Conservation (phyloP, 2,888 invertebrate genomes). For the Cryptocheilus praepositus region DNA sequence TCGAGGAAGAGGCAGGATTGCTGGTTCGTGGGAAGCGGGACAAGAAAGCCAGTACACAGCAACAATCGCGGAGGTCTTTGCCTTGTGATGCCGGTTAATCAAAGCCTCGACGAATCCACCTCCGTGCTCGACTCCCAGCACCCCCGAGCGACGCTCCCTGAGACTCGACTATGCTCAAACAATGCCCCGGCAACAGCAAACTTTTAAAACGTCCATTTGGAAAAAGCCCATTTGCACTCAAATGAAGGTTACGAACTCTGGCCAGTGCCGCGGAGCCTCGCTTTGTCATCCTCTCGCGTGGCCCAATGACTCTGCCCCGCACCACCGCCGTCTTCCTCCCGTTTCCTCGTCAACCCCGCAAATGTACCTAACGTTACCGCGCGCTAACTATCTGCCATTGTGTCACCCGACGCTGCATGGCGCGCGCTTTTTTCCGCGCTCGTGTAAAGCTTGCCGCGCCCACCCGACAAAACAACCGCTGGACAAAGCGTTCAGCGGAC, state of each 20-base stretch:
- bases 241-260: slow-evolving; percentile 44
- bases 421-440: slow-evolving; percentile 16
- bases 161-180: slow-evolving; percentile 45
- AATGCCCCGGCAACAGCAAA: slow-evolving; percentile 52
- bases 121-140: slow-evolving; percentile 17
- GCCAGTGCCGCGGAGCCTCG: slow-evolving; percentile 12
- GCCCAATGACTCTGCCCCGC: background rate
- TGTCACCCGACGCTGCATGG: slow-evolving; percentile 32
- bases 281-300: background rate
- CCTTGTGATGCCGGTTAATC: slow-evolving; percentile 55
- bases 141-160: slow-evolving; percentile 6
- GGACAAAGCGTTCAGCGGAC: background rate
- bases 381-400: slow-evolving; percentile 54
- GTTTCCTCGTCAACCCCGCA: background rate
- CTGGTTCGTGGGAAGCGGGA: slow-evolving; percentile 17
- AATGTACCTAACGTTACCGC: slow-evolving; percentile 25
- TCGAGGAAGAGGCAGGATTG: slow-evolving; percentile 15
- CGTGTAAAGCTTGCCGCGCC: slow-evolving; percentile 9
- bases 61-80: slow-evolving; percentile 52
- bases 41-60: slow-evolving; percentile 28
- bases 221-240: slow-evolving; percentile 56
- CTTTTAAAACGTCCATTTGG: slow-evolving; percentile 55
- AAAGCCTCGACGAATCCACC: slow-evolving; percentile 47
- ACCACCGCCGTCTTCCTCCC: background rate
- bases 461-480: slow-evolving; percentile 6